Conservation (phyloP, 1,140 invertebrate genomes). For the Calosoma granatense region DNA sequence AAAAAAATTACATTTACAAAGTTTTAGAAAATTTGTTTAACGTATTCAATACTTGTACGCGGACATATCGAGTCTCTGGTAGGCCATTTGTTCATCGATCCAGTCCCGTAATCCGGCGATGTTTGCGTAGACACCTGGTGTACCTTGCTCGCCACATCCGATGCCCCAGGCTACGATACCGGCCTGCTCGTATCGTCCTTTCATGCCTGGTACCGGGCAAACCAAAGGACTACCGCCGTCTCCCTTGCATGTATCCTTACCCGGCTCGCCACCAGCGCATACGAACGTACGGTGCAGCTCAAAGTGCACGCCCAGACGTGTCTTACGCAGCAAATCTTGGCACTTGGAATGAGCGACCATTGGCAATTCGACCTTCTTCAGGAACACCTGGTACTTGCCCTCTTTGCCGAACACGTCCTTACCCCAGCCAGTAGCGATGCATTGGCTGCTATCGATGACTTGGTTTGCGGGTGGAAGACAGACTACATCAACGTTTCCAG, state of each 20-base stretch:
- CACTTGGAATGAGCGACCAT: conserved; percentile 46
- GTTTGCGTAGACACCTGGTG: conserved; percentile 45
- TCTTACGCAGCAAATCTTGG: conserved; percentile 42
- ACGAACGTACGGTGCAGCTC: conserved; percentile 56
- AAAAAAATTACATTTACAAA: not conserved
- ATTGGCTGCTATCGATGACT: conserved; percentile 33
- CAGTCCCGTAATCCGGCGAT: conserved; percentile 26
- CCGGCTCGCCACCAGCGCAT: conserved; percentile 60
- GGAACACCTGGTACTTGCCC: conserved; percentile 54
- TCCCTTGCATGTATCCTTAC: conserved; percentile 56
- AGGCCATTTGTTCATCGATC: conserved; percentile 27
- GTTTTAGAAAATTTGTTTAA: too few species aligned
- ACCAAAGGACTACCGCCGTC: conserved; percentile 46
- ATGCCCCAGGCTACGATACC: conserved; percentile 43
- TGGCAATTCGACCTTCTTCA: conserved; percentile 60
- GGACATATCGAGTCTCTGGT: conserved; percentile 16
- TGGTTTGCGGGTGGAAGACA: conserved; percentile 50
- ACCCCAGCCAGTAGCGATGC: conserved; percentile 52
- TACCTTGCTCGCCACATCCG: conserved; percentile 46
- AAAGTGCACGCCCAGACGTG: conserved; percentile 50
- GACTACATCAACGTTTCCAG: conserved; percentile 56
- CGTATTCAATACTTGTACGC: conserved; percentile 23
- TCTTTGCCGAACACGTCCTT: conserved; percentile 45
- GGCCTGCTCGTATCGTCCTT: conserved; percentile 35
- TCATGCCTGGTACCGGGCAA: conserved; percentile 34